A percentile compares a stretch with the other conserved stretches of the same genome.
Conservation (phyloP, 2,888 invertebrate genomes). For the Tetramorium bicarinatum region DNA sequence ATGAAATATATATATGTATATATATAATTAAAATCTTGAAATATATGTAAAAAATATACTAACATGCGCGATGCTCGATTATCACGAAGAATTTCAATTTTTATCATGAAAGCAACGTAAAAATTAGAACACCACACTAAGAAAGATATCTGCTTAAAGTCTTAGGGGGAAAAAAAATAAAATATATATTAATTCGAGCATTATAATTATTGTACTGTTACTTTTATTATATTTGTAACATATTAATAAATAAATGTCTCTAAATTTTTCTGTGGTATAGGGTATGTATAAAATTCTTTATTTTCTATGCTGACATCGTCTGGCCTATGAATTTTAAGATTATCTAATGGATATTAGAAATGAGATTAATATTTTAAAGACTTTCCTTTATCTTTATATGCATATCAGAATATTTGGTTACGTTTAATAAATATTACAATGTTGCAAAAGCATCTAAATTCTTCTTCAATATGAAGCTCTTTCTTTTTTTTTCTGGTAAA, state of each 20-base stretch:
- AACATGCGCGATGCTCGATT: slow-evolving; percentile 10
- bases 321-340: slow-evolving; percentile 63
- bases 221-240: slow-evolving; percentile 68
- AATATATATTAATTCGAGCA: slow-evolving; percentile 66
- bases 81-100: slow-evolving; percentile 29
- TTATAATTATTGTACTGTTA: slow-evolving; percentile 68
- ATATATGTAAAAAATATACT: slow-evolving; percentile 62
- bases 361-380: slow-evolving; percentile 67
- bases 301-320: slow-evolving; percentile 58
- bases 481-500: slow-evolving; percentile 66
- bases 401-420: slow-evolving; percentile 73
- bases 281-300: slow-evolving; percentile 73
- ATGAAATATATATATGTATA: slow-evolving; percentile 49
- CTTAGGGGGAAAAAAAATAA: slow-evolving; percentile 54
- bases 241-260: slow-evolving; percentile 77
- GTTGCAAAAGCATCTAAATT: slow-evolving; percentile 78
- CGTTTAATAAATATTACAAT: slow-evolving; percentile 76
- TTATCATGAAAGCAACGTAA: slow-evolving; percentile 50
- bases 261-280: slow-evolving; percentile 65
- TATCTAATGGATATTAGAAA: slow-evolving; percentile 55
- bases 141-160: slow-evolving; percentile 64
- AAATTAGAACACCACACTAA: slow-evolving; percentile 47
- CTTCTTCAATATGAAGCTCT: slow-evolving; percentile 78
- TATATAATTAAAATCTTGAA: slow-evolving; percentile 63
- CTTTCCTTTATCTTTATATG: slow-evolving; percentile 63